Conservation (phyloP, 2,113 vertebrate species). For the Neolamprologus tretocephalus region DNA sequence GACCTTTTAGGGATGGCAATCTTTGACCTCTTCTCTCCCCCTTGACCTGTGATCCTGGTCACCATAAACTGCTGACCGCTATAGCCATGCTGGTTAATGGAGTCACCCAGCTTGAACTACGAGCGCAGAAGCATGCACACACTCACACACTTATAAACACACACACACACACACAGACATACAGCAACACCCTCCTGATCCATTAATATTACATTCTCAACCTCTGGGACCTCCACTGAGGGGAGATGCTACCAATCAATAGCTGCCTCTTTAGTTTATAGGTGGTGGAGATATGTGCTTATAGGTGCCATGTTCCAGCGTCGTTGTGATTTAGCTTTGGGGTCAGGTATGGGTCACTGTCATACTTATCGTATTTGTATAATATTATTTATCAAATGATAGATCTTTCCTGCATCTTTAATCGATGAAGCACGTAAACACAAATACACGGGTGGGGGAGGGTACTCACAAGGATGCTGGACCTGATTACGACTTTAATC, state of each 20-base stretch:
- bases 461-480: background rate
- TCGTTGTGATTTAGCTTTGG: conserved; percentile 63
- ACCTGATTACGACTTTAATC: background rate
- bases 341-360: conserved; percentile 52
- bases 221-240: conserved; percentile 33
- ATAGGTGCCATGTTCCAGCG: conserved; percentile 40
- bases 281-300: conserved; percentile 41
- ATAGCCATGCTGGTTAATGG: conserved; percentile 27
- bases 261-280: conserved; percentile 74
- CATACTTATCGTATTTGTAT: conserved; percentile 44
- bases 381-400: conserved; percentile 67
- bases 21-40: conserved; percentile 58
- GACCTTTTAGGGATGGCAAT: conserved; percentile 50
- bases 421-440: conserved; percentile 33
- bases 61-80: conserved; percentile 63
- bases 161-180: background rate
- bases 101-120: conserved; percentile 21
- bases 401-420: conserved; percentile 31
- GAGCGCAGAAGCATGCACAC: background rate
- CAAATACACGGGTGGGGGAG: background rate
- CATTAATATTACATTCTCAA: conserved; percentile 64
- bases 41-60: conserved; percentile 53
- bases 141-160: background rate
- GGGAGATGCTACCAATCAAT: conserved; percentile 66
- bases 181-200: conserved; percentile 11